Conservation (phyloP, 2,888 invertebrate species). For the Petrolisthes cinctipes region DNA sequence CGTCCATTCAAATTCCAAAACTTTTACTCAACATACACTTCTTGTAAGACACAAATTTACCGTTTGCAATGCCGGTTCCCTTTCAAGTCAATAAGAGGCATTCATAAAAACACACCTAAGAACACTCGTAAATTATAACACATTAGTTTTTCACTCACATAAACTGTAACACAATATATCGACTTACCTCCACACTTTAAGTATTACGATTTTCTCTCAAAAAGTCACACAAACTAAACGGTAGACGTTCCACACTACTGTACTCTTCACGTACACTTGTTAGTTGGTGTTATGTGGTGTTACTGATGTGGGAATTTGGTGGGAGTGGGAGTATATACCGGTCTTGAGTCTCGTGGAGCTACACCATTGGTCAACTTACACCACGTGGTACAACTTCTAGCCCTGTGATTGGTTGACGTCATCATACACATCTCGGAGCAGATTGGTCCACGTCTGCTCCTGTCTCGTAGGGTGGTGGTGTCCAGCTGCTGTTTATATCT, state of each 20-base stretch:
- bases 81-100: too few relatives aligned
- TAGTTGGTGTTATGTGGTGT: background rate
- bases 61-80: too few relatives aligned
- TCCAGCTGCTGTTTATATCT: too few relatives aligned
- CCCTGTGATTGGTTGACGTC: slow-evolving; percentile 54
- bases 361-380: slow-evolving; percentile 49
- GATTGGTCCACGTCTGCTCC: slow-evolving; percentile 55
- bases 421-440: slow-evolving; percentile 3
- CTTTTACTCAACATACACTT: too few relatives aligned
- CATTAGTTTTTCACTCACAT: too few relatives aligned
- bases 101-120: too few relatives aligned
- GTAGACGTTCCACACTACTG: background rate
- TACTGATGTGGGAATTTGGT: background rate
- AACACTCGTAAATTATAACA: too few relatives aligned
- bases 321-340: slow-evolving; percentile 38
- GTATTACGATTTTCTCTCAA: background rate
- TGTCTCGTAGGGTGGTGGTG: too few relatives aligned
- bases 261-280: background rate
- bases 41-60: too few relatives aligned
- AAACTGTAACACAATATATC: too few relatives aligned
- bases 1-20: too few relatives aligned
- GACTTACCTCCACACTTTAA: too few relatives aligned
- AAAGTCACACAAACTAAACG: background rate
- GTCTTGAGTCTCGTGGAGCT: slow-evolving; percentile 57
- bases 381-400: slow-evolving; percentile 59